These are phyloP conservation scores for Vidua macroura DNA, from an alignment of 2,113 vertebrate genomes.

Conservation along the genomic window DNA sequence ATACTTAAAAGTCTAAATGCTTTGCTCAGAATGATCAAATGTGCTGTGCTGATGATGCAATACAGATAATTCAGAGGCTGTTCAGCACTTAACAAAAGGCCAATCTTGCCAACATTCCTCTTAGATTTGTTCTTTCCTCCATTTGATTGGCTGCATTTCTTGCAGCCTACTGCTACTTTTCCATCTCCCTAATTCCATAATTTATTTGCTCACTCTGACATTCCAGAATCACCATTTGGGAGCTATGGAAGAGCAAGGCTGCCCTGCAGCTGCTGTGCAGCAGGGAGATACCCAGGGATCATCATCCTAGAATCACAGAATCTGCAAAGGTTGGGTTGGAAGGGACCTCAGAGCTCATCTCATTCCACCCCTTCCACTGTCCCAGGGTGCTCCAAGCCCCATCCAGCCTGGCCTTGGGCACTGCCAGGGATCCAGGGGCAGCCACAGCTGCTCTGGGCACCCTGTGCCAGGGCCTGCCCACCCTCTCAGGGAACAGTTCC, in stretches of 20 bases:
- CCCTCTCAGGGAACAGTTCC: background rate
- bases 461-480: background rate
- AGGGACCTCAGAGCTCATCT: background rate
- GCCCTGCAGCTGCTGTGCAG: background rate
- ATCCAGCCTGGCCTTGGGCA: fast-evolving
- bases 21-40: background rate
- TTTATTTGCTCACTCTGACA: background rate
- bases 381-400: background rate
- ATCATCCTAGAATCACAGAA: no score
- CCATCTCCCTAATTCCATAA: background rate
- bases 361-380: fast-evolving
- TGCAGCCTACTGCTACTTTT: background rate
- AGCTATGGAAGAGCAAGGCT: background rate
- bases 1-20: background rate
- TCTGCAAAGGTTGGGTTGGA: background rate
- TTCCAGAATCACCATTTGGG: background rate
- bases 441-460: background rate
- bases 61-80: background rate
- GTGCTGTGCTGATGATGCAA: background rate
- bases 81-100: background rate
- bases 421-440: background rate
- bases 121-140: background rate
- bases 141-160: background rate
- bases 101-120: background rate
- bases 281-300: background rate